Percentiles rank a stretch among this genome's conserved stretches.
Evolutionary conservation across 2,113 vertebrate species (phyloP).

Genomic region (Oreotrochilus melanogaster): DNA sequence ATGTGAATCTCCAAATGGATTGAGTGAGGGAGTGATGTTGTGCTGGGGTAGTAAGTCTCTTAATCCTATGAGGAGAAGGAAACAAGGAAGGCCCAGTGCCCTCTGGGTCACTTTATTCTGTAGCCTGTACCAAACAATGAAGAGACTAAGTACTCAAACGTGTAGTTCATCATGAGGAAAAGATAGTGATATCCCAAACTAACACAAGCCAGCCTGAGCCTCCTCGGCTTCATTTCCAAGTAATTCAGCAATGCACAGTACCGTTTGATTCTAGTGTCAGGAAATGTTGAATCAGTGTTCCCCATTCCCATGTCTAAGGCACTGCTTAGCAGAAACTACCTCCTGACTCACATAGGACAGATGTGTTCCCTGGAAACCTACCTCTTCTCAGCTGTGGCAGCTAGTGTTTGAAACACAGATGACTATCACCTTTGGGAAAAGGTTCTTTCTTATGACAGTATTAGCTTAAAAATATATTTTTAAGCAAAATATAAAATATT

Average conservation of each 20-base stretch:
- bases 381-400: not conserved
- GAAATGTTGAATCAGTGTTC: not conserved
- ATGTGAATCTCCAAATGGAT: not conserved
- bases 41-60: not conserved
- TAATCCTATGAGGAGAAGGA: not conserved
- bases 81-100: not conserved
- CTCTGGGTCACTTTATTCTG: not conserved
- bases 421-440: not conserved
- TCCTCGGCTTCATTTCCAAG: not conserved
- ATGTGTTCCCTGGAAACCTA: not conserved
- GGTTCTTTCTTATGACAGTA: not conserved
- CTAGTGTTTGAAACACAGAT: not conserved
- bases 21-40: not conserved
- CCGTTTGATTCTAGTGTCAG: not conserved
- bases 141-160: not conserved
- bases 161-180: not conserved
- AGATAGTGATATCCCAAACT: not conserved
- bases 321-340: not conserved
- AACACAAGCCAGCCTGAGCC: not conserved
- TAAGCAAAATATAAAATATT: not conserved
- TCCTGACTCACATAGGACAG: not conserved
- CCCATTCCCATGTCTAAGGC: not conserved
- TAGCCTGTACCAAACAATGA: not conserved
- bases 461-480: not conserved
- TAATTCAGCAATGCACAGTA: not conserved